phyloP scores from a whole-genome alignment of 2,797 vertebrate genomes.

The Darevskia nairensis region DNA sequence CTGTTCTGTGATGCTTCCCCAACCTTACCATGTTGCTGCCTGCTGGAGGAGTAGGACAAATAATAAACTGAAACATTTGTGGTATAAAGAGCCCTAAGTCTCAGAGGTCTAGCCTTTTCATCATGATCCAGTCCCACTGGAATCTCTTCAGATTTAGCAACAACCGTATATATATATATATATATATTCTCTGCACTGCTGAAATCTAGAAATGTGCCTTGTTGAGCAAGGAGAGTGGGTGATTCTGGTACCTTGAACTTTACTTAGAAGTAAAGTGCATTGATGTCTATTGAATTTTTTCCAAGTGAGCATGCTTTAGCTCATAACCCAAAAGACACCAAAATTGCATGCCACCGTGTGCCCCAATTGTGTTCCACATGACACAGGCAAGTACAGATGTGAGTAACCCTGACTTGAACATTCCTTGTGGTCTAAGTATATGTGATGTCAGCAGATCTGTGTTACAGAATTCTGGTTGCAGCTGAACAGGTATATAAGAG shows the following conservation, averaged over 20 bases:
- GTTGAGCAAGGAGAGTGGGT: neutral
- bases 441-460: neutral
- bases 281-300: conserved; percentile 28
- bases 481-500: neutral
- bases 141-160: neutral
- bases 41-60: too few species aligned
- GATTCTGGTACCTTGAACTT: neutral
- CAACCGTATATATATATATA: too few species aligned
- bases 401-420: neutral
- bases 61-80: too few species aligned
- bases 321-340: neutral
- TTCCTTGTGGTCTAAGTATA: neutral
- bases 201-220: neutral
- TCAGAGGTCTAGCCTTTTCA: neutral
- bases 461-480: neutral
- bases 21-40: too few species aligned
- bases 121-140: neutral
- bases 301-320: neutral
- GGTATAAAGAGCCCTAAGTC: neutral
- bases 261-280: neutral
- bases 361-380: neutral
- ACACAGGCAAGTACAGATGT: neutral
- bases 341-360: too few species aligned
- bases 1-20: too few species aligned
- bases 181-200: neutral